Conservation (phyloP, 2,888 invertebrate genomes). For the Ormyrus labotus region DNA sequence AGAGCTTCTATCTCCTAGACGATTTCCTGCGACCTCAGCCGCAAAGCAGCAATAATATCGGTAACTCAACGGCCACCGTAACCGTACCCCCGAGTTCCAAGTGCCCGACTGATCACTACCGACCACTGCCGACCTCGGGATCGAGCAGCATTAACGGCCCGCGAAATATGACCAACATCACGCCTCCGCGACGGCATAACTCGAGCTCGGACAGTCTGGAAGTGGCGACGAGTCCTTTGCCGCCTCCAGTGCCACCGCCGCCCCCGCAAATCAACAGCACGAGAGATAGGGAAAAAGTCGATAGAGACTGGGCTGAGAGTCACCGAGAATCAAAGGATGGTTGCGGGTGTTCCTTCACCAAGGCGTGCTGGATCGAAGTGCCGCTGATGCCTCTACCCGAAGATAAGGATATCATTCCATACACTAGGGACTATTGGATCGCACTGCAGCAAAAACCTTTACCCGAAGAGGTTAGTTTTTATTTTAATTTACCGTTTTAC, state of each 20-base stretch:
- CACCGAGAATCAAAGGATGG: constrained; percentile 67
- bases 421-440: constrained; percentile 70
- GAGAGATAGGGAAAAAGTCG: constrained; percentile 63
- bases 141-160: constrained; percentile 58
- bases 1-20: constrained; percentile 77
- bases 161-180: constrained; percentile 67
- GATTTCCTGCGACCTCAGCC: constrained; percentile 75
- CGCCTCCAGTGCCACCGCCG: constrained; percentile 76
- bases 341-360: constrained; percentile 64
- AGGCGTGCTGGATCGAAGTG: too few relatives aligned
- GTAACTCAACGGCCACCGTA: constrained; percentile 54
- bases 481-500: too few relatives aligned
- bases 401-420: too few relatives aligned
- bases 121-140: constrained; percentile 68
- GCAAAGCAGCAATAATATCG: constrained; percentile 55
- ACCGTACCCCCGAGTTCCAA: constrained; percentile 55
- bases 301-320: constrained; percentile 61
- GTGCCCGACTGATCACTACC: constrained; percentile 71
- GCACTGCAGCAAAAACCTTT: constrained; percentile 71
- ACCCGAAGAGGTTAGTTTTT: constrained; percentile 73
- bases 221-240: constrained; percentile 74
- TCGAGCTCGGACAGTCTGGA: constrained; percentile 74
- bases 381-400: too few relatives aligned
- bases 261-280: constrained; percentile 71
- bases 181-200: constrained; percentile 72